phyloP scores from a whole-genome alignment of 1,140 invertebrate species.

The Whitmania pigra region DNA sequence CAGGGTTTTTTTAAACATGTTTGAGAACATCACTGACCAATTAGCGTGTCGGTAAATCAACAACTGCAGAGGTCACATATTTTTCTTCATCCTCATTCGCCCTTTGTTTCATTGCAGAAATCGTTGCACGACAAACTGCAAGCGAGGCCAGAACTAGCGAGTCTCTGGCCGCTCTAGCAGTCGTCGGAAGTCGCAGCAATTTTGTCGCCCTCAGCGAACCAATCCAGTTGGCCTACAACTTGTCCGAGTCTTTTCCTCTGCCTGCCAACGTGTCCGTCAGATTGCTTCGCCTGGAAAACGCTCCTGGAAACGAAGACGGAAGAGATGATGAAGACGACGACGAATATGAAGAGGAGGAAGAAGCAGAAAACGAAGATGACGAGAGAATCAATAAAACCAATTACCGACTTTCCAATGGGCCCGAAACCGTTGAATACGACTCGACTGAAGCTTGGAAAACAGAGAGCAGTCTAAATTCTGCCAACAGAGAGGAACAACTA shows the following conservation, averaged over 20 bases:
- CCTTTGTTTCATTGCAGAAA: no score
- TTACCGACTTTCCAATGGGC: not conserved
- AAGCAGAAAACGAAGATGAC: not conserved
- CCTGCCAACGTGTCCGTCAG: not conserved
- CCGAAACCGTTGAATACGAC: not conserved
- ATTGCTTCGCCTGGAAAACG: not conserved
- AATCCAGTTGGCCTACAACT: conserved; percentile 6
- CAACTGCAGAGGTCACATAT: no score
- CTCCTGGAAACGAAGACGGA: not conserved
- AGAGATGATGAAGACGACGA: not conserved
- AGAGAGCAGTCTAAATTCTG: no score
- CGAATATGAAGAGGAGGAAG: not conserved
- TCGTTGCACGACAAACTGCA: no score
- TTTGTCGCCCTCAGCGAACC: not conserved
- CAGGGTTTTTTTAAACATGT: no score
- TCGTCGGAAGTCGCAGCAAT: no score
- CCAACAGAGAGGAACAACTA: no score
- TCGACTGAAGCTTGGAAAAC: not conserved
- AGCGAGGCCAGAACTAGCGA: no score
- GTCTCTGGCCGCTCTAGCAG: no score
- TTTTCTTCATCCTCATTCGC: no score
- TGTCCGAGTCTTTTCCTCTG: not conserved
- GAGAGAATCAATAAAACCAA: not conserved
- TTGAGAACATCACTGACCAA: no score
- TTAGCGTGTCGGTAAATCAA: no score